Base-by-base conservation (phyloP, 1,140 invertebrate genomes). In the Pogonognathellus flavescens region DNA sequence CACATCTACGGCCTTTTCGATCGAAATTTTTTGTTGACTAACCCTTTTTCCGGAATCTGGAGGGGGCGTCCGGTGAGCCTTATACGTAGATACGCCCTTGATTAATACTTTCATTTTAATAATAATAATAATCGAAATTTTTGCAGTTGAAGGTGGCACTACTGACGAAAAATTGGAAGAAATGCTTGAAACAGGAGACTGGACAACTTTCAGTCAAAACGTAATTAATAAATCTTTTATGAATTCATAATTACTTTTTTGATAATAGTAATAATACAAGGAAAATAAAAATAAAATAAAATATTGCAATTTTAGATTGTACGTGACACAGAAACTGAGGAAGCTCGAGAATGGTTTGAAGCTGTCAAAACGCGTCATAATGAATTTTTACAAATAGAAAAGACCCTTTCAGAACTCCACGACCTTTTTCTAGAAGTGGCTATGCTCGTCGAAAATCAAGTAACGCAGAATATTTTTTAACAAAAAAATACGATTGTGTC, bases 341-440 rank as follows among this genome's bases (percentile, higher is more conserved):
- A 94, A 91, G 95, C 95, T 22, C 94, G 93, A 90, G 93, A 94
- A 90, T 93, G 94, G 85, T 91, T 98, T 89, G 94, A 94, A 84
- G 96, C 97, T 87, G 94, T 96, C 86, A 93, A 97, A 92, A 94
- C 93, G 85, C 92, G 96, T 83, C 96, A 97, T 90, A 93, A 93
- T 85, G 95, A 97, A 91, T 93, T 97, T 87, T 91, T 95, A 85
- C 95, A 96, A 91, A 92, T 97, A 82, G 96, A 97, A 92, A 94
- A 93, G 88, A 94, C 94, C 88, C 93, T 97, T 86, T 91, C 91
- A 87, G 95, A 97, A 90, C 91, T 98, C 60, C 93, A 94, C 90
- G 95, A 96, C 88, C 94, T 97, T 91, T 97, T 97, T 91, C 91
- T 93, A 89, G 94, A 96, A 91, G 93, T 96, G 80, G 83, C 86